Conservation (phyloP, 2,797 vertebrate genomes). For the Sebastes vulpes region DNA sequence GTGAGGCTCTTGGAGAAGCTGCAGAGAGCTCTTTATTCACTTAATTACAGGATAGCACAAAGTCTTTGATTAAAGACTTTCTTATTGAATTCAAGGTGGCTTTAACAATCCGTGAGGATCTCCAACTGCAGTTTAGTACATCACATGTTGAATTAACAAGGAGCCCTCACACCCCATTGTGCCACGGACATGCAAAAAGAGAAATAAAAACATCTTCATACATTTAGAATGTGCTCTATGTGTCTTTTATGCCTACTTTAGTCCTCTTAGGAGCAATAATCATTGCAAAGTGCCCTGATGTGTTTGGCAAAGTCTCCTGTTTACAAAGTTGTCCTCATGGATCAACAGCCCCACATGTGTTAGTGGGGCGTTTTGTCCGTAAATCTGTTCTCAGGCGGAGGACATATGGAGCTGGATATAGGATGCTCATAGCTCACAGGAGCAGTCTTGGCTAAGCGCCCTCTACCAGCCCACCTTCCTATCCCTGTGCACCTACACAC, state of each 20-base stretch:
- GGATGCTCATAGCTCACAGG: slow-evolving; percentile 46
- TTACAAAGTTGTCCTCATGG: not conserved
- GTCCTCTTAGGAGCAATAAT: not conserved
- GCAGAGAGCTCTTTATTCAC: slow-evolving; percentile 67
- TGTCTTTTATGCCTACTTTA: not conserved
- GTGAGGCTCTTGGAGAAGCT: slow-evolving; percentile 65
- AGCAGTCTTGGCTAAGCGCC: slow-evolving; percentile 6
- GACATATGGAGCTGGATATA: slow-evolving; percentile 29
- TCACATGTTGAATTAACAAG: not conserved
- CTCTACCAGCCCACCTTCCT: not conserved
- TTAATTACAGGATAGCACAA: slow-evolving; percentile 71
- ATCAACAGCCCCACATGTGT: not conserved
- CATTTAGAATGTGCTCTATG: not conserved
- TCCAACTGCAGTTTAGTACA: not conserved
- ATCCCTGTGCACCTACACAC: not conserved
- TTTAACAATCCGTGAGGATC: slow-evolving; percentile 9
- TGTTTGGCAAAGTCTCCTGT: not conserved
- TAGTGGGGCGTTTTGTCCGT: slow-evolving; percentile 27
- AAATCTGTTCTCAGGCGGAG: slow-evolving; percentile 14
- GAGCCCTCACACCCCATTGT: not conserved
- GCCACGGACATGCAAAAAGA: not conserved
- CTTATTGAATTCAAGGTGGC: slow-evolving; percentile 43
- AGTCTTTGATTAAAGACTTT: slow-evolving; percentile 72
- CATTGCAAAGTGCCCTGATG: not conserved
- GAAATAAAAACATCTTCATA: not conserved